Evolutionary conservation across 2,797 vertebrate species (phyloP).

Genomic region (Sciurus vulgaris): DNA sequence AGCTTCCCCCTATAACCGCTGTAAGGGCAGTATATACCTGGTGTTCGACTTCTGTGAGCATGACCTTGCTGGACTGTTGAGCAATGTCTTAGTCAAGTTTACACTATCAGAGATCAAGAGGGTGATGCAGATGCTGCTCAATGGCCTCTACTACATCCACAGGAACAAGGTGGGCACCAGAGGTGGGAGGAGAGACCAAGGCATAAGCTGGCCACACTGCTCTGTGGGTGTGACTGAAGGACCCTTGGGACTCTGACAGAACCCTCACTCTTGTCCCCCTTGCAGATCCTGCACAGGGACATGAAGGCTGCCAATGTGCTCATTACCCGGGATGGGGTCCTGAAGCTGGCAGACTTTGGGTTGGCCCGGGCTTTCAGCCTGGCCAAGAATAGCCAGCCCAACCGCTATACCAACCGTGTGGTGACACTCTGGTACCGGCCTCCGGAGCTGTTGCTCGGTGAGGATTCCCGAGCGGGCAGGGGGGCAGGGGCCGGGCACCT

Average conservation of each 20-base stretch:
- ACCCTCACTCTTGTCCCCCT: neutral
- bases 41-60: conserved; percentile 99
- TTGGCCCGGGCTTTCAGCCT: conserved; percentile 97
- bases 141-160: conserved; percentile 99
- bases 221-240: neutral
- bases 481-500: conserved; percentile 40
- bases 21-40: conserved; percentile 98
- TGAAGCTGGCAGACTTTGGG: conserved; percentile 98
- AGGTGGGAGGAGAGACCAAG: accelerated
- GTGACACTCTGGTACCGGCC: conserved; percentile 98
- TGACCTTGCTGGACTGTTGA: conserved; percentile 96
- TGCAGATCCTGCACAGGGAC: conserved; percentile 97
- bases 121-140: conserved; percentile 99
- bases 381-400: conserved; percentile 98
- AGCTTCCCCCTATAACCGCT: conserved; percentile 98
- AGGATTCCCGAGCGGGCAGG: conserved; percentile 69
- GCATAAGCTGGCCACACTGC: neutral
- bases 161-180: conserved; percentile 94
- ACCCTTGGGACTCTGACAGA: neutral
- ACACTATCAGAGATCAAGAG: conserved; percentile 98
- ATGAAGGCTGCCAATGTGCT: conserved; percentile 99
- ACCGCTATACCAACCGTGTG: conserved; percentile 98
- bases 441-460: conserved; percentile 97
- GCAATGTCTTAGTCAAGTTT: conserved; percentile 98
- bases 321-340: conserved; percentile 96